These are phyloP conservation scores for Ophioninae sp. DNA, from an alignment of 2,888 invertebrate genomes.

Conservation along the genomic window DNA sequence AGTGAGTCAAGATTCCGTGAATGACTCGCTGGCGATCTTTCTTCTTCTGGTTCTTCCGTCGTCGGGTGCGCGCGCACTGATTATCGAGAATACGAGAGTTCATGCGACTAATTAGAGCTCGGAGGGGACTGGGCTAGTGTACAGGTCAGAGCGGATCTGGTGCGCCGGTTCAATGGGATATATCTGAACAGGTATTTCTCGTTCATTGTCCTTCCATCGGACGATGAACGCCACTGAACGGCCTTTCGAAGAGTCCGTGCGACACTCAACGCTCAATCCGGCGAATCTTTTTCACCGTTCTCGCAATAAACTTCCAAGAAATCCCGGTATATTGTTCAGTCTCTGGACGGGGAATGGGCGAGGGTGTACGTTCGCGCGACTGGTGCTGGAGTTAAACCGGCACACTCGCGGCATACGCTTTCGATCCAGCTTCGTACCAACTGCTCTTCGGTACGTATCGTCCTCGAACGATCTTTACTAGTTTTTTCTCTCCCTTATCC, in stretches of 20 bases:
- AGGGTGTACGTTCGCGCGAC: slow-evolving; percentile 41
- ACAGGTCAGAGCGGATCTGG: slow-evolving; percentile 31
- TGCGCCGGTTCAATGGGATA: slow-evolving; percentile 18
- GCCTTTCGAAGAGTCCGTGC: slow-evolving; percentile 3
- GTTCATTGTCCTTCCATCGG: slow-evolving; percentile 5
- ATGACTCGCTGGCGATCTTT: slow-evolving; percentile 31
- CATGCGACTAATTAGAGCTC: slow-evolving; percentile 52
- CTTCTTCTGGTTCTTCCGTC: slow-evolving; percentile 11
- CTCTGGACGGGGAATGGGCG: slow-evolving; percentile 18
- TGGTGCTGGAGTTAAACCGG: slow-evolving; percentile 36
- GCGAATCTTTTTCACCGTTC: slow-evolving; percentile 11
- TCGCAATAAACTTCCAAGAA: slow-evolving; percentile 42
- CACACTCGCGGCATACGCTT: slow-evolving; percentile 28
- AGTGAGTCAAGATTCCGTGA: slow-evolving; percentile 56
- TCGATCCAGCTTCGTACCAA: slow-evolving; percentile 29
- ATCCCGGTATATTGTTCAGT: slow-evolving; percentile 47
- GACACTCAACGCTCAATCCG: slow-evolving; percentile 6
- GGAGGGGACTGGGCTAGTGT: slow-evolving; percentile 42
- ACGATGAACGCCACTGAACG: slow-evolving; percentile 24
- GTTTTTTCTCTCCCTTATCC: slow-evolving; percentile 6
- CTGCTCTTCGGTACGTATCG: slow-evolving; percentile 33
- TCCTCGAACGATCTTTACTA: slow-evolving; percentile 39
- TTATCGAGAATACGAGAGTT: slow-evolving; percentile 56
- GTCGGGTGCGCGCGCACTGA: slow-evolving; percentile 32
- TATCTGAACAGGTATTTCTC: slow-evolving; percentile 25